Base-by-base conservation (phyloP, 2,888 invertebrate species). In the Netelia fuscicornis region DNA sequence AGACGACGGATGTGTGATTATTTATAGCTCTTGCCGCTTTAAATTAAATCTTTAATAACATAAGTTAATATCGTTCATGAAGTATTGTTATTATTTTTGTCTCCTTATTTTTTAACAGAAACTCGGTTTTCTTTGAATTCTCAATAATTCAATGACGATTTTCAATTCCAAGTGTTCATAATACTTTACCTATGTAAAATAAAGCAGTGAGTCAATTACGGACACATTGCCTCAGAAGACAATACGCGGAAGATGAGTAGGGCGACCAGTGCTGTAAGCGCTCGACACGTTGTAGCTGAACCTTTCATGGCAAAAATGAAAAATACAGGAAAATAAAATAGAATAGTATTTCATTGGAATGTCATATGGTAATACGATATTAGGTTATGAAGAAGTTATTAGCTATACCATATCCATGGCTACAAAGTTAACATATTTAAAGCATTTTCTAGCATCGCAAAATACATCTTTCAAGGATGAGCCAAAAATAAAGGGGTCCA, bases 131-230 rank as follows among this genome's bases (percentile, higher is more conserved):
- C 13, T 58, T 56, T 2, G 65, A 3, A 42, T 37, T 52, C 68
- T 60, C 30, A 70, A 48, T 17, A 76, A 60, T n/a, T 65, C n/a
- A 56, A 17, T 17, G 6, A 56, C 17, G 6, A 56, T 56, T 56
- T 56, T 17, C 1, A n/a, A 56, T 11, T 52, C 25, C 13, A 11
- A 56, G 37, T 81, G 54, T 44, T 6, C 37, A 64, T 13, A 23
- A 62, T 62, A 72, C 77, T 89, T 86, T 88, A 92, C 92, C 91
- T 92, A 92, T 87, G 83, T 90, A 90, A 87, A 88, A 89, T 88
- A 87, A 87, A 87, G 80, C 87, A 85, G 86, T 86, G 80, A 85
- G 84, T 88, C 87, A 89, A 89, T 92, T 92, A 92, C 90, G 92
- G 87, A 87, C 87, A 90, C 86, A 86, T 91, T 84, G 89, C 90